These are phyloP conservation scores for Pomacea canaliculata DNA, from an alignment of 2,888 invertebrate species.

Conservation along the genomic window DNA sequence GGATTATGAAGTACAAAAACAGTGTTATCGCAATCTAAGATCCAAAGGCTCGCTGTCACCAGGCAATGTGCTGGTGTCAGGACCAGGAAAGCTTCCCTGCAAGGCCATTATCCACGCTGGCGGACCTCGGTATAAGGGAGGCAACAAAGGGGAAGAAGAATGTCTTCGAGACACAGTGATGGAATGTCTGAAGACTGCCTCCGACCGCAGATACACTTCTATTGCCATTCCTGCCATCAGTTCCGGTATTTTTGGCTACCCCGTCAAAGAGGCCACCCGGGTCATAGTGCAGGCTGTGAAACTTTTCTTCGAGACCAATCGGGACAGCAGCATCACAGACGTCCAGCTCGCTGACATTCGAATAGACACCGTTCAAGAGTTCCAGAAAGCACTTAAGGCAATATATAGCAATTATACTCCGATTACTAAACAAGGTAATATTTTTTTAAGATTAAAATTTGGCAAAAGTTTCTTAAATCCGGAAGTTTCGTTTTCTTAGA, in stretches of 20 bases:
- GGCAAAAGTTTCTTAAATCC: too few species aligned
- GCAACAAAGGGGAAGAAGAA: constrained; percentile 25
- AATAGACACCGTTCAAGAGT: too few species aligned
- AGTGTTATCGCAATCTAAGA: background rate
- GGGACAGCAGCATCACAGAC: too few species aligned
- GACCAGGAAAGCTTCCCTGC: constrained; percentile 12
- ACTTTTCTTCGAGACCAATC: too few species aligned
- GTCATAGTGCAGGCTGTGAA: background rate
- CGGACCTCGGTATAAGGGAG: constrained; percentile 36
- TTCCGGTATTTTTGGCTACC: constrained; percentile 36
- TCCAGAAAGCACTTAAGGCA: background rate
- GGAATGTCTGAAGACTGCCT: background rate
- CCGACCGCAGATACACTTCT: constrained; percentile 23
- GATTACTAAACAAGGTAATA: too few species aligned
- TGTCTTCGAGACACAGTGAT: constrained; percentile 38
- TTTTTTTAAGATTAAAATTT: too few species aligned
- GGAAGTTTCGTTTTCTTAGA: too few species aligned
- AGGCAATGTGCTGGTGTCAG: background rate
- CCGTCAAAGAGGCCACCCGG: background rate
- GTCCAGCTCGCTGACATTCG: too few species aligned
- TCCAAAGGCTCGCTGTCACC: background rate
- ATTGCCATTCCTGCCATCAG: constrained; percentile 57
- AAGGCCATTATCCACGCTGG: constrained; percentile 40
- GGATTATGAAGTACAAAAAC: background rate
- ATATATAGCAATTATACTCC: background rate